These are phyloP conservation scores for Mergus octosetaceus DNA, from an alignment of 2,797 vertebrate genomes.

Conservation along the genomic window DNA sequence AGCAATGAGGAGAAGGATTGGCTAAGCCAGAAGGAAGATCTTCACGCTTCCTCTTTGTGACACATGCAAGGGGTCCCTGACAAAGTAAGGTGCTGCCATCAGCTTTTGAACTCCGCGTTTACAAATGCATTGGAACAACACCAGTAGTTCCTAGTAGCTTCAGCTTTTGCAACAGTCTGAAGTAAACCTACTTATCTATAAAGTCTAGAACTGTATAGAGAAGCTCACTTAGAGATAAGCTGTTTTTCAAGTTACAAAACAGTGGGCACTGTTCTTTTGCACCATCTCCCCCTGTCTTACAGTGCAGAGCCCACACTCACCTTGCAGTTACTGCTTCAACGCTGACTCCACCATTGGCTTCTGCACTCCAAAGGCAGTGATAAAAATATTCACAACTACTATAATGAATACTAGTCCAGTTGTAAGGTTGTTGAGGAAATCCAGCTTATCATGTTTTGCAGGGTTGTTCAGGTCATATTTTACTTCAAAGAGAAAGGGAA, in stretches of 20 bases:
- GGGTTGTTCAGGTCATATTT: slow-evolving; percentile 95
- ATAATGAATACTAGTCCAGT: slow-evolving; percentile 94
- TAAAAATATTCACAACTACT: slow-evolving; percentile 94
- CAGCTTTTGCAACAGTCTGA: neutral
- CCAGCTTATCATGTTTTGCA: slow-evolving; percentile 86
- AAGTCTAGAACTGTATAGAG: neutral
- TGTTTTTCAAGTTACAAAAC: neutral
- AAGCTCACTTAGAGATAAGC: neutral
- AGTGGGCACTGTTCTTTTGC: no score
- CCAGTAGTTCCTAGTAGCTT: neutral
- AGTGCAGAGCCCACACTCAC: slow-evolving; percentile 52
- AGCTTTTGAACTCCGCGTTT: neutral
- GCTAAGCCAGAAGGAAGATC: neutral
- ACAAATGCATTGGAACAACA: neutral
- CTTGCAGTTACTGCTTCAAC: slow-evolving; percentile 49
- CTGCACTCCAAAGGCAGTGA: slow-evolving; percentile 97
- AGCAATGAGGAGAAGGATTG: slow-evolving; percentile 7
- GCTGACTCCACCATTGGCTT: slow-evolving; percentile 67
- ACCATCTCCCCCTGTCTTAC: fast-evolving
- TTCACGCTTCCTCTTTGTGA: neutral
- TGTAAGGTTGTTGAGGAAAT: slow-evolving; percentile 90
- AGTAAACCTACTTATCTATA: neutral
- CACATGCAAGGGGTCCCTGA: neutral
- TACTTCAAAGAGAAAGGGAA: slow-evolving; percentile 78
- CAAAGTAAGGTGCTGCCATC: neutral